Base-by-base conservation (phyloP, 2,113 vertebrate species). In the Phaetusa simplex region DNA sequence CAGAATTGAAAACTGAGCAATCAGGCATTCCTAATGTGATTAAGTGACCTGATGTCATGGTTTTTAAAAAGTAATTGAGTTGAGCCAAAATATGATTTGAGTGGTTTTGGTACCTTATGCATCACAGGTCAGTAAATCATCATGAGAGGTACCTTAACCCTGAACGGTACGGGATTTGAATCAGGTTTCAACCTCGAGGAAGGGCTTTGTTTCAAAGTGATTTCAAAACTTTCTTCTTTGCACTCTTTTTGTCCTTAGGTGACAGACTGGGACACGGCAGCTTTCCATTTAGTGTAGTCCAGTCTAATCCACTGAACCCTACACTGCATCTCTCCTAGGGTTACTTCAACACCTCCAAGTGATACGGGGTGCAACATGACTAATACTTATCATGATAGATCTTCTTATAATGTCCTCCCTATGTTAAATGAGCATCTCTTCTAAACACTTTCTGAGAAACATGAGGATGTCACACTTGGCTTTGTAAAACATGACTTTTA, bases 11-110 rank as follows among this genome's bases (percentile, higher is more conserved):
- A 97, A 97, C 43, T 36, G 49, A 93, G 77, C 73, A 62, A 95
- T 86, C 88, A 96, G 59, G 34, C 78, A 89, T 96, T 93, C 83
- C 69, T 97, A 94, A 97, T 90, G 80, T 86, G 83, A 97, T 98
- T 97, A 97, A 91, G 55, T 79, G 61, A 85, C 50, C 64, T 77
- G 52, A 92, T 96, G 96, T 97, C 64, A 92, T 32, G 34, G 55
- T 43, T 93, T 94, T 90, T 83, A 82, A 95, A 89, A 96, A 83
- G 74, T 53, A 94, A 90, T 88, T 97, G 53, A 73, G 38, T 50
- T 93, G 66, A 94, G 15, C 86, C 36, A 93, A 88, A 95, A 92
- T 94, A 62, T 73, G 36, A 90, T 93, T 81, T 80, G 13, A 74
- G 26, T 92, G 52, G 12, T 23, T 93, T 95, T 86, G 53, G 9